Conservation (phyloP, 2,797 vertebrate species). For the Selene dorsalis region DNA sequence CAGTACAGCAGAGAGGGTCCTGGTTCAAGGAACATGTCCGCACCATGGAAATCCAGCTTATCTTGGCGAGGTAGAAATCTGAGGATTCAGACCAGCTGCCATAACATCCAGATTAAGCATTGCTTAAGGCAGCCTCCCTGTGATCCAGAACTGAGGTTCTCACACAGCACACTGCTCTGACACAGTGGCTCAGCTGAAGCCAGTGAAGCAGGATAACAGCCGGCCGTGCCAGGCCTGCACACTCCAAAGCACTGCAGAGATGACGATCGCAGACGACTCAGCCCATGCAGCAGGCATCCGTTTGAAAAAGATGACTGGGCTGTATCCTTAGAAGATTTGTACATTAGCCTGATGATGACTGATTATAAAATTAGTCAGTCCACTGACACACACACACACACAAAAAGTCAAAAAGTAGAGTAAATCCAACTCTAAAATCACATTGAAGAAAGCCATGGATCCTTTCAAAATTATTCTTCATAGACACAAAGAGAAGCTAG, state of each 20-base stretch:
- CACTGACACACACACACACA: not conserved
- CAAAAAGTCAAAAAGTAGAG: conserved; percentile 18
- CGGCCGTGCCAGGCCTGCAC: conserved; percentile 67
- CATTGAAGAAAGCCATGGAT: conserved; percentile 26
- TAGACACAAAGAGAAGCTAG: conserved; percentile 35
- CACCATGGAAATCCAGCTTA: conserved; percentile 69
- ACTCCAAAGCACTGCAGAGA: conserved; percentile 67
- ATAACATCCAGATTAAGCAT: conserved; percentile 72
- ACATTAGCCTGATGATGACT: conserved; percentile 8
- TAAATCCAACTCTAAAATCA: conserved; percentile 35
- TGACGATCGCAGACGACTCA: conserved; percentile 59
- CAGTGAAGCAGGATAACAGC: conserved; percentile 74
- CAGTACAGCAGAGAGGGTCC: conserved; percentile 52
- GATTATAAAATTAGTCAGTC: conserved; percentile 28
- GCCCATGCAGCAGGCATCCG: conserved; percentile 54
- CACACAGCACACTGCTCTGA: conserved; percentile 65
- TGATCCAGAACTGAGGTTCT: conserved; percentile 66
- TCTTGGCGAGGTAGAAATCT: conserved; percentile 56
- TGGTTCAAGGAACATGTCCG: conserved; percentile 52
- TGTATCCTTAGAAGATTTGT: conserved; percentile 34
- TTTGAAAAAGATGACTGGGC: conserved; percentile 49
- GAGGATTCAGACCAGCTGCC: conserved; percentile 68
- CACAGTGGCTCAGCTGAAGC: conserved; percentile 75
- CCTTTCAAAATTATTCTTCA: conserved; percentile 43
- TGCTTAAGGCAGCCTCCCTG: conserved; percentile 58